Evolutionary conservation across 2,113 vertebrate genomes (phyloP).

Genomic region (Pygoscelis adeliae): DNA sequence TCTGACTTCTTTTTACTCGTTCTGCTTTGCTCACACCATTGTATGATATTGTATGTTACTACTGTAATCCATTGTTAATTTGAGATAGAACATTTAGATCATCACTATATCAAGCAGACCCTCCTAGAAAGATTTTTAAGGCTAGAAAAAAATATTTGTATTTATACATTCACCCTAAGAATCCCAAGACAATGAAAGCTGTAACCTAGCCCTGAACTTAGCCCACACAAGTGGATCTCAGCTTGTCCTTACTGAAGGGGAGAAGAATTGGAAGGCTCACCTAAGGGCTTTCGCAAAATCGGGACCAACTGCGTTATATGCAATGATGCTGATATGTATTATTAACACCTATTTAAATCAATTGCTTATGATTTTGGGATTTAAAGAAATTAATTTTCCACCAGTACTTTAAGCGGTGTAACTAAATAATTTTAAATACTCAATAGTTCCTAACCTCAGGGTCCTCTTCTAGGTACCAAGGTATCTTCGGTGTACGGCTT

Average conservation of each 20-base stretch:
- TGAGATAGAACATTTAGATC: background rate
- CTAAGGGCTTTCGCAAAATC: background rate
- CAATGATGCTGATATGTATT: rapidly evolving
- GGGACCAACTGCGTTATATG: background rate
- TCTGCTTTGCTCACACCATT: background rate
- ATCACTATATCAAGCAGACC: background rate
- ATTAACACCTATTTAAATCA: background rate
- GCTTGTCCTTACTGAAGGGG: background rate
- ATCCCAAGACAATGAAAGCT: background rate
- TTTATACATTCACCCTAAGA: background rate
- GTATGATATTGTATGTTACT: background rate
- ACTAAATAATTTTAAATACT: background rate
- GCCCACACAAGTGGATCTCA: background rate
- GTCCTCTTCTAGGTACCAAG: background rate
- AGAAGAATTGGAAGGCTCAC: background rate
- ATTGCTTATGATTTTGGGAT: background rate
- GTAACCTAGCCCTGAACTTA: background rate
- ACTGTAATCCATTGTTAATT: background rate
- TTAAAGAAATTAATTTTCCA: background rate
- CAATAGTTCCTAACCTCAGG: background rate
- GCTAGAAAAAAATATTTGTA: background rate
- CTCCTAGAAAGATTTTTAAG: background rate
- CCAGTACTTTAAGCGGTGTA: background rate
- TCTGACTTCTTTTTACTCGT: background rate
- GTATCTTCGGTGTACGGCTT: background rate